Evolutionary conservation across 2,888 invertebrate species (phyloP).

Genomic region (Mesopsocus fuscifrons): DNA sequence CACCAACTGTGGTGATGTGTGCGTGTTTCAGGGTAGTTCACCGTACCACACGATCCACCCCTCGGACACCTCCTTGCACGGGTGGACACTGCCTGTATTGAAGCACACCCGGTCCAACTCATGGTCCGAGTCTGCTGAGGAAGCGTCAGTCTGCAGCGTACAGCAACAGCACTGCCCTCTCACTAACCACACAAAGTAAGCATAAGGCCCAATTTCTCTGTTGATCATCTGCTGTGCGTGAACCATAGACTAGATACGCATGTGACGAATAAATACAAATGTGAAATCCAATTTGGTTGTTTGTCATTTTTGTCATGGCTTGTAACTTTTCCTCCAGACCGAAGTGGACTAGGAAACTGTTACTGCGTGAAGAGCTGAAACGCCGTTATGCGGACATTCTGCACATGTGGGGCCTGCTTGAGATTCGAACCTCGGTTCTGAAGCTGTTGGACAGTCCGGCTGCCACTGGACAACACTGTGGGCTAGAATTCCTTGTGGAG

Average conservation of each 20-base stretch:
- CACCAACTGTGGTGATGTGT: too few species aligned
- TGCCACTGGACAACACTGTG: conserved; percentile 29
- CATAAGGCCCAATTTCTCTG: too few species aligned
- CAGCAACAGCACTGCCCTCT: too few species aligned
- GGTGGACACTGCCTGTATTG: conserved; percentile 51
- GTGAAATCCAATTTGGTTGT: too few species aligned
- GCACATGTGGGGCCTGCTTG: conserved; percentile 64
- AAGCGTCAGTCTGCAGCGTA: neutral
- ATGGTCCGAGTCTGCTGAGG: conserved; percentile 49
- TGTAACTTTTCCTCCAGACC: too few species aligned
- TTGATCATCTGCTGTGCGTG: too few species aligned
- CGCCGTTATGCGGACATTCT: conserved; percentile 75
- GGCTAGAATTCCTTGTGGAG: conserved; percentile 53
- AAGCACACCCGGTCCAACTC: conserved; percentile 64
- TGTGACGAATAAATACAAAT: too few species aligned
- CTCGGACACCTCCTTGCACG: conserved; percentile 56
- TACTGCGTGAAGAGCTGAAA: conserved; percentile 36
- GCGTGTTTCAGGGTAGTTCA: conserved; percentile 49
- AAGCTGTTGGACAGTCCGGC: conserved; percentile 31
- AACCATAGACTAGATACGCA: too few species aligned
- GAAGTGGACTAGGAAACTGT: too few species aligned
- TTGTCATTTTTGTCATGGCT: too few species aligned
- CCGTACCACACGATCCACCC: conserved; percentile 81
- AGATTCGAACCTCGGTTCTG: conserved; percentile 57
- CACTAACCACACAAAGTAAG: too few species aligned